Conservation (phyloP, 2,888 invertebrate species). For the Parnassius apollo region DNA sequence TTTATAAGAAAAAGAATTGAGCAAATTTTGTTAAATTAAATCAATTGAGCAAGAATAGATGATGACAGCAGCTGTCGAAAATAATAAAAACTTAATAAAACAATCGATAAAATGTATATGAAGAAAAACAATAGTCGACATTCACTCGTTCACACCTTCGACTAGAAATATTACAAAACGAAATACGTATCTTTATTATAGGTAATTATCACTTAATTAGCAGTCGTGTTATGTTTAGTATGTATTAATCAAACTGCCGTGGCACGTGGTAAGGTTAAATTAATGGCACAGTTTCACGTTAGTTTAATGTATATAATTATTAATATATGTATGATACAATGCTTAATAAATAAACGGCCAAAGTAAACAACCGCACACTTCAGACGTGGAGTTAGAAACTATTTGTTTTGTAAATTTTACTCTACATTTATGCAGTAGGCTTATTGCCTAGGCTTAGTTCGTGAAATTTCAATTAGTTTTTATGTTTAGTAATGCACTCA, state of each 20-base stretch:
- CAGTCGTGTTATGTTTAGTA: conserved; percentile 77
- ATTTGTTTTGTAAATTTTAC: conserved; percentile 19
- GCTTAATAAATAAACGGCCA: conserved; percentile 51
- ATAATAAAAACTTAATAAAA: conserved; percentile 42
- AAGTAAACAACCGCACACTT: conserved; percentile 23
- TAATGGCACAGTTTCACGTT: conserved; percentile 82
- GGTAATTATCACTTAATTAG: conserved; percentile 74
- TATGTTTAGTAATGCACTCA: conserved; percentile 41
- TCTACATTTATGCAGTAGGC: conserved; percentile 36
- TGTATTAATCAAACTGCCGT: conserved; percentile 61
- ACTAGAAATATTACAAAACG: conserved; percentile 74
- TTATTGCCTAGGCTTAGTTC: conserved; percentile 42
- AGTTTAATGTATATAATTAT: conserved; percentile 74
- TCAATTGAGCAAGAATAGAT: conserved; percentile 74
- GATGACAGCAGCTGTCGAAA: conserved; percentile 67
- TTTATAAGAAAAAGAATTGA: conserved; percentile 59
- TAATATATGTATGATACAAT: conserved; percentile 52
- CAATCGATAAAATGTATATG: conserved; percentile 41
- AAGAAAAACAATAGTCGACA: conserved; percentile 60
- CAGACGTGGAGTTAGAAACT: conserved; percentile 10
- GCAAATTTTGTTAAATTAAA: conserved; percentile 77
- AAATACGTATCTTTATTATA: conserved; percentile 50
- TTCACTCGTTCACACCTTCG: conserved; percentile 66
- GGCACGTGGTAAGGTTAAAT: conserved; percentile 78
- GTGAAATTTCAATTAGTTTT: conserved; percentile 46